Percentiles rank a stretch among this genome's conserved stretches.
Conservation (phyloP, 2,113 vertebrate genomes). For the Lonchura striata region DNA sequence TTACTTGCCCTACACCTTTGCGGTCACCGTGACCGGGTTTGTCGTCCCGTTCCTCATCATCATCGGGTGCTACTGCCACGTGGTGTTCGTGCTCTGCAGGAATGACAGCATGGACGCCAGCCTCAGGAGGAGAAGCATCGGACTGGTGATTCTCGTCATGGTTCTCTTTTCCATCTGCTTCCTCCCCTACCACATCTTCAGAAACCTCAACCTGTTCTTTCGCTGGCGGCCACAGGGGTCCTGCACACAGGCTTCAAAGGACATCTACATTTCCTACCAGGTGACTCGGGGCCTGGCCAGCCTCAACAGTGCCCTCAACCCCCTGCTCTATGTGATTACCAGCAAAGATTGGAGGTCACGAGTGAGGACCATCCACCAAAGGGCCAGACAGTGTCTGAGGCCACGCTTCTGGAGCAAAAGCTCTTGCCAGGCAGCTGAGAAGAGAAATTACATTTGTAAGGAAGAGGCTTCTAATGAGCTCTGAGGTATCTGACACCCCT, state of each 20-base stretch:
- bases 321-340: slow-evolving; percentile 76
- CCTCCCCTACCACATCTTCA: slow-evolving; percentile 78
- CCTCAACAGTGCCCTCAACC: slow-evolving; percentile 82
- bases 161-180: slow-evolving; percentile 81
- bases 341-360: slow-evolving; percentile 46
- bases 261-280: slow-evolving; percentile 75
- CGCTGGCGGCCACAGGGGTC: not conserved
- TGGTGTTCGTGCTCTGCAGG: slow-evolving; percentile 66
- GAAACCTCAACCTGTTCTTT: slow-evolving; percentile 76
- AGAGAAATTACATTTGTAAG: not conserved
- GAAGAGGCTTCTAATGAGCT: slow-evolving; percentile 7
- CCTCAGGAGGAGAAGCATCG: slow-evolving; percentile 71
- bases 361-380: not conserved
- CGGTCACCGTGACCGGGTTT: slow-evolving; percentile 73
- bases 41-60: slow-evolving; percentile 74
- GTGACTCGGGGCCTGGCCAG: slow-evolving; percentile 77
- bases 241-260: slow-evolving; percentile 43
- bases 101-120: slow-evolving; percentile 43
- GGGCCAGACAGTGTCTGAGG: not conserved
- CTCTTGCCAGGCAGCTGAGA: not conserved
- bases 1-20: slow-evolving; percentile 73
- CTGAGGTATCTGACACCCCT: not conserved
- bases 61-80: slow-evolving; percentile 76
- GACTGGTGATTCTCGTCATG: slow-evolving; percentile 71
- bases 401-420: not conserved